A percentile compares a stretch with the other conserved stretches of the same genome.
Evolutionary conservation across 1,140 invertebrate species (phyloP).

Genomic region (Drosophila eugracilis): DNA sequence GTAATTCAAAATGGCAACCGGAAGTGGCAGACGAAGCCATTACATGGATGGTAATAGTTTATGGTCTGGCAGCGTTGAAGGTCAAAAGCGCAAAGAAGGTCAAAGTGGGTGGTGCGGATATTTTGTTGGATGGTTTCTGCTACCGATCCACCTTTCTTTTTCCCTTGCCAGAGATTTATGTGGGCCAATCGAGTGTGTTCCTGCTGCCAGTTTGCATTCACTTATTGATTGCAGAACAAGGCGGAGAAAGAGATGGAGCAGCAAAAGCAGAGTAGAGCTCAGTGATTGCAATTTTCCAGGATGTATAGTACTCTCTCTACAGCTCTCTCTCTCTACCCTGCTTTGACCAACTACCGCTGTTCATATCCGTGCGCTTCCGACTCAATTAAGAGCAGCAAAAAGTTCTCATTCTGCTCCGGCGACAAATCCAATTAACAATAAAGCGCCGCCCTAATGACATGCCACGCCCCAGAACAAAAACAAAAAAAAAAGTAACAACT

Average conservation of each 20-base stretch:
- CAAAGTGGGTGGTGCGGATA: background rate
- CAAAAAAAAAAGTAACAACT: constrained; percentile 9
- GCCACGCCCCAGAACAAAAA: constrained; percentile 17
- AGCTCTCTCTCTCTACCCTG: too few relatives aligned
- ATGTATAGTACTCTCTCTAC: background rate
- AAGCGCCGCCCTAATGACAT: constrained; percentile 33
- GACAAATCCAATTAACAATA: constrained; percentile 51
- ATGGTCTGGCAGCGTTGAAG: constrained; percentile 21
- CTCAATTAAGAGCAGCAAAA: constrained; percentile 39
- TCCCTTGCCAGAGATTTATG: constrained; percentile 19
- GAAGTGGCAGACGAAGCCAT: constrained; percentile 50
- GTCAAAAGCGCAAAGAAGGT: constrained; percentile 30
- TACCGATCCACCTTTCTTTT: too few relatives aligned
- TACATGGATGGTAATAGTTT: constrained; percentile 31
- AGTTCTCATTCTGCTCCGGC: constrained; percentile 12
- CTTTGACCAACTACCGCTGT: background rate
- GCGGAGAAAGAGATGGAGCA: too few relatives aligned
- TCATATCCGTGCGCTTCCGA: constrained; percentile 7
- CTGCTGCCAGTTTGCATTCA: constrained; percentile 20
- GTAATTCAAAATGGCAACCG: constrained; percentile 59
- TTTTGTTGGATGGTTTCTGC: background rate
- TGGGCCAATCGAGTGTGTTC: constrained; percentile 4
- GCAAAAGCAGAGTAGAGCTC: too few relatives aligned
- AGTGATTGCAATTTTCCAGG: constrained; percentile 3
- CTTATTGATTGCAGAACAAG: constrained; percentile 11